A percentile compares a stretch with the other conserved stretches of the same genome.
Evolutionary conservation across 2,113 vertebrate species (phyloP).

Genomic region (Ammodytes dubius): DNA sequence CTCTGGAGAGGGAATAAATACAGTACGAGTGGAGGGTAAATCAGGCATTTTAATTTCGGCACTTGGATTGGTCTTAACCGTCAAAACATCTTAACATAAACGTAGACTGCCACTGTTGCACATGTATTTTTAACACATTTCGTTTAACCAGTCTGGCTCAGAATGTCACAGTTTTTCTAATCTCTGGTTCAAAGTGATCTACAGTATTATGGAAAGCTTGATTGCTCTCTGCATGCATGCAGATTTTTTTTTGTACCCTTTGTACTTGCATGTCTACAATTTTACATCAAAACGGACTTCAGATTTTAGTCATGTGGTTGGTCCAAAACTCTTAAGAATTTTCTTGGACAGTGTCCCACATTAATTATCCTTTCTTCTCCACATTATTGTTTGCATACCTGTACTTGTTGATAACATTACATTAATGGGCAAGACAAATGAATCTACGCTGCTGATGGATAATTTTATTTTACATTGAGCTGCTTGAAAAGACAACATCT

Average conservation of each 20-base stretch:
- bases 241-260: conserved; percentile 23
- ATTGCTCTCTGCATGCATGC: not conserved
- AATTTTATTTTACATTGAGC: too few relatives aligned
- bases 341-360: conserved; percentile 21
- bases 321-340: not conserved
- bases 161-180: conserved; percentile 12
- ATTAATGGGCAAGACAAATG: not conserved
- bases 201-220: conserved; percentile 7
- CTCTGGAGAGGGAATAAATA: conserved; percentile 62
- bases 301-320: too few relatives aligned
- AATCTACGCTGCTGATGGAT: not conserved
- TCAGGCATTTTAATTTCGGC: conserved; percentile 23
- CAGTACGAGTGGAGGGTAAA: conserved; percentile 44
- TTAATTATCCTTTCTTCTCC: conserved; percentile 13
- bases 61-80: conserved; percentile 6
- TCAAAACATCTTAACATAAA: conserved; percentile 6
- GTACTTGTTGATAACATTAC: conserved; percentile 12
- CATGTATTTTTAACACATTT: conserved; percentile 12
- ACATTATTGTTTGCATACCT: not conserved
- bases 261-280: conserved; percentile 34
- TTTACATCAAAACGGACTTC: conserved; percentile 17
- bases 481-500: too few relatives aligned
- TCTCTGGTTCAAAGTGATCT: conserved; percentile 17
- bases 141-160: conserved; percentile 1
- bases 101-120: not conserved